Percentiles rank a stretch among this genome's conserved stretches.
Evolutionary conservation across 2,113 vertebrate species (phyloP).

Genomic region (Canis aureus): DNA sequence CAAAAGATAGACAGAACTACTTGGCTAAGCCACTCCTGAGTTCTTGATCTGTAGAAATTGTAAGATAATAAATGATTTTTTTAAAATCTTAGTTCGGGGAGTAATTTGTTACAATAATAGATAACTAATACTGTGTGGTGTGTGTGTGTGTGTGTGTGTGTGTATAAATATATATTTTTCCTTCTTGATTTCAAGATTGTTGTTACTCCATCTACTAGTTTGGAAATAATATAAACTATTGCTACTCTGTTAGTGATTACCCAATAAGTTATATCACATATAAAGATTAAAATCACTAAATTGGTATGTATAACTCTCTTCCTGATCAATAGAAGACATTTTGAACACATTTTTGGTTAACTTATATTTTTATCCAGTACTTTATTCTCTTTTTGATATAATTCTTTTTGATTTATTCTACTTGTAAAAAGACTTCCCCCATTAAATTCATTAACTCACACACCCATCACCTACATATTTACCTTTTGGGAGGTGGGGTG

Average conservation of each 20-base stretch:
- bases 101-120: not conserved
- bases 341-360: not conserved
- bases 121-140: not conserved
- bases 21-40: not conserved
- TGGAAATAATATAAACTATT: not conserved
- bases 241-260: not conserved
- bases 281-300: not conserved
- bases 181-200: not conserved
- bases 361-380: not conserved
- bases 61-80: not conserved
- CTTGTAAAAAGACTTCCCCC: not conserved
- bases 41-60: not conserved
- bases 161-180: not conserved
- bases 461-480: not conserved
- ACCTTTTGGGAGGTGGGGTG: not conserved
- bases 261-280: not conserved
- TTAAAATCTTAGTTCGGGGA: not conserved
- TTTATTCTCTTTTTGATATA: not conserved
- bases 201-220: not conserved
- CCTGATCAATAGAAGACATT: not conserved
- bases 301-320: not conserved
- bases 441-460: not conserved
- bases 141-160: not conserved
- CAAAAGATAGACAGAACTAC: not conserved
- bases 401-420: not conserved